Evolutionary conservation across 2,797 vertebrate species (phyloP).

Genomic region (Enteromius radiatus): DNA sequence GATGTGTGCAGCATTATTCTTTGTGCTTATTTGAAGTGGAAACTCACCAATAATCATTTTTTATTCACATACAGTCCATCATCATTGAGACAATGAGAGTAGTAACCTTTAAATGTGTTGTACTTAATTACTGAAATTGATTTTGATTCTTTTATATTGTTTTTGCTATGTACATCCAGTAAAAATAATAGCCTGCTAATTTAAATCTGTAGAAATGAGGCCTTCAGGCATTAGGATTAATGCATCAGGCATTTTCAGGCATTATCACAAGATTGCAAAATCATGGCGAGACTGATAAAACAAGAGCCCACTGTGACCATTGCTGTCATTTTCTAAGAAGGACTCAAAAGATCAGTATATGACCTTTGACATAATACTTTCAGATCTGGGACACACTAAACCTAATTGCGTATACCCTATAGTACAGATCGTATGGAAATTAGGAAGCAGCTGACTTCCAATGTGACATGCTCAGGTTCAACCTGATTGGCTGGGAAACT

Average conservation of each 20-base stretch:
- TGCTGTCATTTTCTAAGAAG: not conserved
- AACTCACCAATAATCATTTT: not conserved
- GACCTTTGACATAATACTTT: not conserved
- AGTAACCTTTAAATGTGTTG: not conserved
- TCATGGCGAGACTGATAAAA: not conserved
- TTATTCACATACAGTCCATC: not conserved
- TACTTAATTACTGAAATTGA: not conserved
- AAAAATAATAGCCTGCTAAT: not conserved
- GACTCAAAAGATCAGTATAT: not conserved
- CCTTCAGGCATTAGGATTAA: not conserved
- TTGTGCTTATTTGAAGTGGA: not conserved
- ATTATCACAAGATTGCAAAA: not conserved
- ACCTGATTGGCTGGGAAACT: not conserved
- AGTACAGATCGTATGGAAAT: not conserved
- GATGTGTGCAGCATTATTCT: not conserved
- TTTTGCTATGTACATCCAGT: not conserved
- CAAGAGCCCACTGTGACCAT: not conserved
- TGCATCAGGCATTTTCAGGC: too few species aligned
- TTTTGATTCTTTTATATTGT: not conserved
- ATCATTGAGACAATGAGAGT: not conserved
- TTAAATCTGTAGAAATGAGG: not conserved
- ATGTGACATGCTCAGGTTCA: not conserved
- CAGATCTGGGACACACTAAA: not conserved
- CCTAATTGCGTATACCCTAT: not conserved
- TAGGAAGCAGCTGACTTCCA: not conserved